phyloP scores from a whole-genome alignment of 2,888 invertebrate species.

The Thysanoteuthis rhombus region DNA sequence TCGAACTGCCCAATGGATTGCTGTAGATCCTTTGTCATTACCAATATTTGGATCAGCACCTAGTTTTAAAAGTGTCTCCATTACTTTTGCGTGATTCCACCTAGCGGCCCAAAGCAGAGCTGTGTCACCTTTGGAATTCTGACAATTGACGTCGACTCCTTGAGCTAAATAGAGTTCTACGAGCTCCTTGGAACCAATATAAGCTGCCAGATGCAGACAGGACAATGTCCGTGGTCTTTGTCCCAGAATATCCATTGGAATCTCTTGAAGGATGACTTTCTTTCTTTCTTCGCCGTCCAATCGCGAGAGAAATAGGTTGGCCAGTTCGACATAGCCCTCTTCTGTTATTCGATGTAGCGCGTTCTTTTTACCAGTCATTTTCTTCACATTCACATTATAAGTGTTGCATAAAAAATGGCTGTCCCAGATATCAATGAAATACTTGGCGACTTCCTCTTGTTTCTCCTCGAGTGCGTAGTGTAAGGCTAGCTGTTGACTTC shows the following conservation, averaged over 20 bases:
- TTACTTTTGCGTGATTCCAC: slow-evolving; percentile 52
- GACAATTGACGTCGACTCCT: slow-evolving; percentile 48
- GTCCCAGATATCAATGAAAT: slow-evolving; percentile 39
- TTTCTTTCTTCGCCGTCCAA: slow-evolving; percentile 36
- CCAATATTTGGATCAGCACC: slow-evolving; percentile 52
- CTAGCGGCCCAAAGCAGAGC: slow-evolving; percentile 65
- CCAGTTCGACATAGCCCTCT: slow-evolving; percentile 48
- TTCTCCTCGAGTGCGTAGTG: slow-evolving; percentile 49
- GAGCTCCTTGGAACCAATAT: slow-evolving; percentile 46
- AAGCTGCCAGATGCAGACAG: slow-evolving; percentile 57
- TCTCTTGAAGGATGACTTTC: slow-evolving; percentile 46
- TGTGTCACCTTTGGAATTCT: slow-evolving; percentile 62
- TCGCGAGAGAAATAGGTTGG: slow-evolving; percentile 40
- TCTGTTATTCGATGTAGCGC: slow-evolving; percentile 59
- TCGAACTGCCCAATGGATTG: slow-evolving; percentile 65
- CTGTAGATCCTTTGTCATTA: slow-evolving; percentile 65
- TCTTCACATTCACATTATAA: slow-evolving; percentile 43
- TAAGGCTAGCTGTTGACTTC: slow-evolving; percentile 38
- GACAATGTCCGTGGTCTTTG: slow-evolving; percentile 60
- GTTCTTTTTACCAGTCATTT: slow-evolving; percentile 51
- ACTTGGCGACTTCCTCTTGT: slow-evolving; percentile 38
- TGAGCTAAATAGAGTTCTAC: slow-evolving; percentile 43
- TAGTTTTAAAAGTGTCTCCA: slow-evolving; percentile 44
- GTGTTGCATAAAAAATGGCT: slow-evolving; percentile 42
- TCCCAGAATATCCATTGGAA: slow-evolving; percentile 56